A percentile compares a stretch with the other conserved stretches of the same genome.
Conservation (phyloP, 2,113 vertebrate genomes). For the Ailurus styani region DNA sequence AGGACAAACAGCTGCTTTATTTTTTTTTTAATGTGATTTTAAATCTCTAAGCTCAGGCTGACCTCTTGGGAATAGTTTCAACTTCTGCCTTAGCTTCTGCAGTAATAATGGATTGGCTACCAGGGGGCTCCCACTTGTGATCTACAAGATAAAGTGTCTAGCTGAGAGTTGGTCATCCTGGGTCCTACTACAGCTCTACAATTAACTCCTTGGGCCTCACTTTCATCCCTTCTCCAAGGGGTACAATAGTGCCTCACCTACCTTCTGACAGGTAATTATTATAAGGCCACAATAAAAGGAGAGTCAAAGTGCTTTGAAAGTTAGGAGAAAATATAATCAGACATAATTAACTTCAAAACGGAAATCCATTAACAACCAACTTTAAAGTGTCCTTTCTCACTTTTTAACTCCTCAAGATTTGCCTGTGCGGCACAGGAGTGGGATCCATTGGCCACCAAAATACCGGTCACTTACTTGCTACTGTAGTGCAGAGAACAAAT, state of each 20-base stretch:
- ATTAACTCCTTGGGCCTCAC: neutral
- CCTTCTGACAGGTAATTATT: neutral
- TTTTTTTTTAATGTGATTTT: neutral
- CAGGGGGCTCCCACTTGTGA: neutral
- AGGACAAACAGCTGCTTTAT: slow-evolving; percentile 16
- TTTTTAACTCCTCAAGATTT: neutral
- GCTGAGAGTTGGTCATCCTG: neutral
- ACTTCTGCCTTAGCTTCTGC: neutral
- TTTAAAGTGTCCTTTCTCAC: neutral
- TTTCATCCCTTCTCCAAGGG: slow-evolving; percentile 1
- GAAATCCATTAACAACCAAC: neutral
- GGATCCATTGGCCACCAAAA: neutral
- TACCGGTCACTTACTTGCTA: slow-evolving; percentile 7
- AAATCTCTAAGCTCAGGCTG: neutral
- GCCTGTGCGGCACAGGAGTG: neutral
- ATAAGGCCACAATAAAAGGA: neutral
- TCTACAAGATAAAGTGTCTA: neutral
- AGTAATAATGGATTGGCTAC: slow-evolving; percentile 12
- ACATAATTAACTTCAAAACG: neutral
- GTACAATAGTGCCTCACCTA: neutral
- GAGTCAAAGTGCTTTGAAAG: slow-evolving; percentile 1
- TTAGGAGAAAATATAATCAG: slow-evolving; percentile 6
- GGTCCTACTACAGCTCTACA: neutral
- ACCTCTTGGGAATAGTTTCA: slow-evolving; percentile 9
- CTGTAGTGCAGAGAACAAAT: neutral